Conservation (phyloP, 1,140 invertebrate species). For the Agrilus planipennis region DNA sequence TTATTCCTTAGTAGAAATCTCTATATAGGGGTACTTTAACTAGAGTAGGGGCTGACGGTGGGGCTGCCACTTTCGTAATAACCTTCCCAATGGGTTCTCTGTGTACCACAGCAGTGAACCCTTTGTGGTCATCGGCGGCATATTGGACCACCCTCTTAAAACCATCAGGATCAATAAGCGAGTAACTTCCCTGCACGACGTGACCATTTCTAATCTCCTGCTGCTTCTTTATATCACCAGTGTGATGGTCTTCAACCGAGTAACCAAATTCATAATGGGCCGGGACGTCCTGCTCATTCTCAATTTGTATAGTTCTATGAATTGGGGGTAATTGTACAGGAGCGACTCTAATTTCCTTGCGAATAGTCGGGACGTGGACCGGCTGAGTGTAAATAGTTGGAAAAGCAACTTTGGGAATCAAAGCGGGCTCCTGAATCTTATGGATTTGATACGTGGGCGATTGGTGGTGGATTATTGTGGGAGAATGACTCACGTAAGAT, state of each 20-base stretch:
- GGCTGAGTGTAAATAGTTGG: constrained; percentile 16
- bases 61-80: constrained; percentile 17
- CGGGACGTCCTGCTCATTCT: constrained; percentile 26
- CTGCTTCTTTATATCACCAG: constrained; percentile 26
- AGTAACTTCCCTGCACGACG: constrained; percentile 20
- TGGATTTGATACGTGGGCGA: too few species aligned
- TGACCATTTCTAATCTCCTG: constrained; percentile 21
- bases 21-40: too few species aligned
- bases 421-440: too few species aligned
- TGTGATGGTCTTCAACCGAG: constrained; percentile 37
- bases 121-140: constrained; percentile 38
- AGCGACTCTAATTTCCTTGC: too few species aligned
- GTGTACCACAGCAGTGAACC: constrained; percentile 37
- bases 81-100: constrained; percentile 29
- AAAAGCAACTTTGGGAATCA: constrained; percentile 17
- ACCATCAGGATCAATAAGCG: constrained; percentile 40
- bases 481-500: too few species aligned
- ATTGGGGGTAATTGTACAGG: too few species aligned
- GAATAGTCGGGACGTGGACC: constrained; percentile 30
- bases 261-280: constrained; percentile 21
- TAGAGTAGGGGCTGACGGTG: constrained; percentile 13
- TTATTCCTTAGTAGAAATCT: too few species aligned
- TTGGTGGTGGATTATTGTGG: too few species aligned
- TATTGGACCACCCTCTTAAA: constrained; percentile 40
- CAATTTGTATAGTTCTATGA: constrained; percentile 19